Base-by-base conservation (phyloP, 2,888 invertebrate genomes). In the Parnassius apollo region DNA sequence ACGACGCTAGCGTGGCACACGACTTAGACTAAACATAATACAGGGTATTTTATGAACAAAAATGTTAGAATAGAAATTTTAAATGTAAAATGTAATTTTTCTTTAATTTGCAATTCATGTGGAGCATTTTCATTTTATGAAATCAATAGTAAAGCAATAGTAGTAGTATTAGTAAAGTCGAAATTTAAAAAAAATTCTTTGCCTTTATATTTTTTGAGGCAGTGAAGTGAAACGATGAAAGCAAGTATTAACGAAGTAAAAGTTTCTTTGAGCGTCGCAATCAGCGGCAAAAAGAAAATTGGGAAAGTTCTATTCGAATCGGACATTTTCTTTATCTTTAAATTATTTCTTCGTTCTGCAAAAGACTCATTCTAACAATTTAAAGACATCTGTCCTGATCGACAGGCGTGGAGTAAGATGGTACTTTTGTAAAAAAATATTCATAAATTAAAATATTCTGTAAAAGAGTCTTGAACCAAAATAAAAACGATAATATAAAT, bases 271-370 rank as follows among this genome's bases (percentile, higher is more conserved):
- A 53, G 42, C 52, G 46, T 61, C 51, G 57, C 61, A 61, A 61
- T 61, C 61, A 61, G 42, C 22, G 57, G 57, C 57, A 42, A 57
- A 58, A 59, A 54, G 45, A 45, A 62, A 62, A 58, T 55, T 62
- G 61, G 59, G 45, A 62, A 59, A 59, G 54, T 55, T 59, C 53
- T 55, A 46, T 55, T 58, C 11, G 54, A 58, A 57, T 35, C 54
- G 50, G 49, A 62, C 53, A n/a, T 54, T 62, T 58, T 50, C 54
- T 58, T 58, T 58, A 62, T 62, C 60, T 66, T 62, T 66, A 69
- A 72, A 66, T 68, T 71, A 71, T 72, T 68, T 68, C 68, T 69
- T 66, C 59, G 66, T 66, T 68, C 65, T 68, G 62, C 64, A 63
- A 64, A 65, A 49, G 2, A 2, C 62, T 61, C 59, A 66, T 62